Conservation (phyloP, 2,113 vertebrate species). For the Rallus limicola region DNA sequence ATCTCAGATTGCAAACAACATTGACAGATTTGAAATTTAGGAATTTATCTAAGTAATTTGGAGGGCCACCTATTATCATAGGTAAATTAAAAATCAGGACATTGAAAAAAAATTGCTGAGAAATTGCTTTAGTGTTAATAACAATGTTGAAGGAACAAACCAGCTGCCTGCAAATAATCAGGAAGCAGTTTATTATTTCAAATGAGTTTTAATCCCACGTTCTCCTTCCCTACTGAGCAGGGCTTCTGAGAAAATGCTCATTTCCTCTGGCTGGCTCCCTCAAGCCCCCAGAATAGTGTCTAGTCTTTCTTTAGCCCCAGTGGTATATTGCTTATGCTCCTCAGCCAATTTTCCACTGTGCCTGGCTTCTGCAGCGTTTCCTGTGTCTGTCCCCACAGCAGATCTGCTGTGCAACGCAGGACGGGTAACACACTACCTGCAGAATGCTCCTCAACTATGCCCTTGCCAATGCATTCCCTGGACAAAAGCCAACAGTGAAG, state of each 20-base stretch:
- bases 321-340: not conserved
- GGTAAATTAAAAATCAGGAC: not conserved
- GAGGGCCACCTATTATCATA: not conserved
- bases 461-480: not conserved
- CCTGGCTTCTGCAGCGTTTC: not conserved
- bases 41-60: not conserved
- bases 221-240: not conserved
- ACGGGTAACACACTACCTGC: not conserved
- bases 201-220: not conserved
- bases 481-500: not conserved
- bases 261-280: not conserved
- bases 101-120: not conserved
- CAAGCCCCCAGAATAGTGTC: not conserved
- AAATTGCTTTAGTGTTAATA: not conserved
- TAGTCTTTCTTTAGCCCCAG: not conserved
- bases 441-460: not conserved
- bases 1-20: not conserved
- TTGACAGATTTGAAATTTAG: not conserved
- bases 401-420: not conserved
- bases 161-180: not conserved
- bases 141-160: not conserved
- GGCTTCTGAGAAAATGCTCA: not conserved
- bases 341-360: not conserved
- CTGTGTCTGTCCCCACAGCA: not conserved
- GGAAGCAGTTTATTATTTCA: not conserved